These are phyloP conservation scores for Zonitis immaculata DNA, from an alignment of 2,888 invertebrate species.

Conservation along the genomic window DNA sequence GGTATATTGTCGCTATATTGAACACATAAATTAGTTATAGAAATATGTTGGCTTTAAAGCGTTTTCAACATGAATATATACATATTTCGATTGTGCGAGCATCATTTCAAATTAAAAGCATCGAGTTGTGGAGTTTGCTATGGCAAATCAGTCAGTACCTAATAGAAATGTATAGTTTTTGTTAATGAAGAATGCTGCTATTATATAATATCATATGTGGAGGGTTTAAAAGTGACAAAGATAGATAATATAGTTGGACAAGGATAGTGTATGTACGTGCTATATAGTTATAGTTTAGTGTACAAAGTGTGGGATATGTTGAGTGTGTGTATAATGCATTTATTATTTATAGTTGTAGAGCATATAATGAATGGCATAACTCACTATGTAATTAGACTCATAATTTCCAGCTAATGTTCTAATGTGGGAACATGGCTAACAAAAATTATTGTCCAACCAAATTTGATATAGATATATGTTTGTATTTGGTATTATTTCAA, in stretches of 20 bases:
- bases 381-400: constrained; percentile 49
- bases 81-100: constrained; percentile 14
- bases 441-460: constrained; percentile 42
- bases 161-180: constrained; percentile 50
- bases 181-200: constrained; percentile 48
- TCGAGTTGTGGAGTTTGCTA: constrained; percentile 27
- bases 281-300: not conserved
- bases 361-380: constrained; percentile 50
- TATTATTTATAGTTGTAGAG: constrained; percentile 46
- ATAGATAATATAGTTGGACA: not conserved
- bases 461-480: not conserved
- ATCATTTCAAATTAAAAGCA: constrained; percentile 38
- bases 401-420: constrained; percentile 48
- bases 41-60: not conserved
- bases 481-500: too few relatives aligned
- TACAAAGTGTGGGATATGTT: not conserved
- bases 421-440: constrained; percentile 38
- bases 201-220: constrained; percentile 28
- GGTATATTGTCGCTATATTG: not conserved
- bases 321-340: constrained; percentile 42
- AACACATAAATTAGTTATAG: not conserved
- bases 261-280: not conserved
- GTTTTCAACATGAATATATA: not conserved
- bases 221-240: not conserved
- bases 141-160: constrained; percentile 38